A percentile compares a stretch with the other conserved stretches of the same genome.
phyloP scores from a whole-genome alignment of 2,888 invertebrate species.

The Hirtodrosophila alboralis region DNA sequence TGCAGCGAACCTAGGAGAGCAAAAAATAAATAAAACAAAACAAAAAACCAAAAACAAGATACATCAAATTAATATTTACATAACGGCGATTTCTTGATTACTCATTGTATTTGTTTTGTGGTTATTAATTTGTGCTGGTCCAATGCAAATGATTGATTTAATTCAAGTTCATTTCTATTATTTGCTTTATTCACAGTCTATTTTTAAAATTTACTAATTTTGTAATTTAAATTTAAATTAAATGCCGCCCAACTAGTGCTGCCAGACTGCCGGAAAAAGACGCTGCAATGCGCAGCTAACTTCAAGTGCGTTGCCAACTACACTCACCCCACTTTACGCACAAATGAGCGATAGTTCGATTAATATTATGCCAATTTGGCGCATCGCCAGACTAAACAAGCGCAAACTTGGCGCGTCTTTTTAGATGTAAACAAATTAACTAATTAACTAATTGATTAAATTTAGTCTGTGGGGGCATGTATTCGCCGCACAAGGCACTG shows the following conservation, averaged over 20 bases:
- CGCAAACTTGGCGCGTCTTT: constrained; percentile 19
- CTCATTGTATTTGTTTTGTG: constrained; percentile 29
- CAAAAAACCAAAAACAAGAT: constrained; percentile 21
- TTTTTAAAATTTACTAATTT: constrained; percentile 32
- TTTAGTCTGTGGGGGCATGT: constrained; percentile 63
- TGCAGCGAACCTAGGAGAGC: constrained; percentile 28
- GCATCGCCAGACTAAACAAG: too few species aligned
- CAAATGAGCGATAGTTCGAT: constrained; percentile 2
- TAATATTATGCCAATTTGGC: not conserved
- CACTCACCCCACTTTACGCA: too few species aligned
- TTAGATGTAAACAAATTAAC: constrained; percentile 7
- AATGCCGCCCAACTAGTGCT: constrained; percentile 2
- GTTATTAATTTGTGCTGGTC: constrained; percentile 9
- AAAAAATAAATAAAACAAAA: too few species aligned
- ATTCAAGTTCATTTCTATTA: constrained; percentile 18
- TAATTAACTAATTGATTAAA: not conserved
- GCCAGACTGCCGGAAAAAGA: constrained; percentile 5
- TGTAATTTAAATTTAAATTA: constrained; percentile 19
- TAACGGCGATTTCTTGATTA: constrained; percentile 34
- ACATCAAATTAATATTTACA: constrained; percentile 41
- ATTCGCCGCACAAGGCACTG: constrained; percentile 68
- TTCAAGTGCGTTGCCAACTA: not conserved
- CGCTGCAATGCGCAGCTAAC: constrained; percentile 12
- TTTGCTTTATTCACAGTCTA: constrained; percentile 25
- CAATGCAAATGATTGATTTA: constrained; percentile 32